Conservation (phyloP, 35 echinoderm and acorn worm genomes). For the Ptychodera flava region DNA sequence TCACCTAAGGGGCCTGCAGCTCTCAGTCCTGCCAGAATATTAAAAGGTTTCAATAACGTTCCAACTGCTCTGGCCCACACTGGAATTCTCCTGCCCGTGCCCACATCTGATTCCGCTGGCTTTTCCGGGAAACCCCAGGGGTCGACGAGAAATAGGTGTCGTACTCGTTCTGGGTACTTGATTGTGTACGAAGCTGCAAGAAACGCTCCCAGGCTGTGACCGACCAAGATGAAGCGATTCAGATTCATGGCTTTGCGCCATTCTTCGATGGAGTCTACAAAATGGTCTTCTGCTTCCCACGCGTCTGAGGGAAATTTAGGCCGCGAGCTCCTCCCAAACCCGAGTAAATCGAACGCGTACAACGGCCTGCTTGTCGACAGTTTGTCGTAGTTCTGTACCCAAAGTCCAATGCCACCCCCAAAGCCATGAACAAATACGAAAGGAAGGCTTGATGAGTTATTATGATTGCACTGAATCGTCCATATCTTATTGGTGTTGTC, state of each 20-base stretch:
- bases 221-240: slow-evolving; percentile 79
- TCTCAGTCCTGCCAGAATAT: slow-evolving; percentile 71
- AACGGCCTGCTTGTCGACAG: slow-evolving; percentile 53
- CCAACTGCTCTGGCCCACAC: slow-evolving; percentile 56
- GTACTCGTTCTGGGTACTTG: slow-evolving; percentile 62
- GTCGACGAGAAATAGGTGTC: slow-evolving; percentile 75
- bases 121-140: slow-evolving; percentile 80
- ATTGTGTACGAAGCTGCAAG: slow-evolving; percentile 66
- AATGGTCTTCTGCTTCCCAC: slow-evolving; percentile 63
- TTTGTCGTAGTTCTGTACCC: slow-evolving; percentile 66
- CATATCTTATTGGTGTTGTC: slow-evolving; percentile 60
- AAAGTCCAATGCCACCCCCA: slow-evolving; percentile 77
- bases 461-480: slow-evolving; percentile 63
- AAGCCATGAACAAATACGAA: slow-evolving; percentile 88
- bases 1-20: slow-evolving; percentile 90
- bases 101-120: slow-evolving; percentile 15
- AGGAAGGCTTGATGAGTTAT: slow-evolving; percentile 53
- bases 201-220: slow-evolving; percentile 88
- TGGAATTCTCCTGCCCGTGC: slow-evolving; percentile 23
- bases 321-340: slow-evolving; percentile 80
- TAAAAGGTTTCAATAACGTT: slow-evolving; percentile 57
- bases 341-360: slow-evolving; percentile 82
- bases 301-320: slow-evolving; percentile 56
- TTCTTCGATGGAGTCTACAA: slow-evolving; percentile 73
- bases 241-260: slow-evolving; percentile 74